Percentiles rank a stretch among this genome's conserved stretches.
Evolutionary conservation across 2,888 invertebrate genomes (phyloP).

Genomic region (Limnephilus marmoratus): DNA sequence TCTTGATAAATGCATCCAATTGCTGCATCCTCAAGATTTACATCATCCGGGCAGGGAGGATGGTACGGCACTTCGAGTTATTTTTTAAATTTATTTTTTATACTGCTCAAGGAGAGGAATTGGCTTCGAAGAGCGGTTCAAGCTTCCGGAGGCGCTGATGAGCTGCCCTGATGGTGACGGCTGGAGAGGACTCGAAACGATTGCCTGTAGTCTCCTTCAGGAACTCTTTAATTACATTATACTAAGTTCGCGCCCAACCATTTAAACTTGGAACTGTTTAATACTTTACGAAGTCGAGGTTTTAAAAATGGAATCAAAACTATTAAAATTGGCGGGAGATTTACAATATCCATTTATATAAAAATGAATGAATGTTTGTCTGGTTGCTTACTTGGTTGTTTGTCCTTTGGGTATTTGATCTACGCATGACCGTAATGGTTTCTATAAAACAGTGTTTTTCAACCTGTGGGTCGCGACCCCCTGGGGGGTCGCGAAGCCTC

Average conservation of each 20-base stretch:
- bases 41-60: neutral
- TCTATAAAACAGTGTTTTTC: no score
- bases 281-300: neutral
- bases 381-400: no score
- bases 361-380: no score
- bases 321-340: no score
- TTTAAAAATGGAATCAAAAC: neutral
- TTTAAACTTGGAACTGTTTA: neutral
- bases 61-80: neutral
- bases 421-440: no score
- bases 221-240: neutral
- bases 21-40: neutral
- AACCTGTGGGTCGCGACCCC: no score
- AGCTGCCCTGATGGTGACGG: neutral
- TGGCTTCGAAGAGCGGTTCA: constrained; percentile 6
- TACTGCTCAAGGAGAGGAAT: neutral
- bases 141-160: neutral
- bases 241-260: neutral
- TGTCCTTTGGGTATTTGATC: no score
- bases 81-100: neutral
- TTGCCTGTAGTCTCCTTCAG: neutral
- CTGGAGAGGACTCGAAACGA: neutral
- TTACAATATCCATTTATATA: no score
- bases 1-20: neutral
- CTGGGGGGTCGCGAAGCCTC: no score